Conservation (phyloP, 2,888 invertebrate genomes). For the Phyllotreta cruciferae region DNA sequence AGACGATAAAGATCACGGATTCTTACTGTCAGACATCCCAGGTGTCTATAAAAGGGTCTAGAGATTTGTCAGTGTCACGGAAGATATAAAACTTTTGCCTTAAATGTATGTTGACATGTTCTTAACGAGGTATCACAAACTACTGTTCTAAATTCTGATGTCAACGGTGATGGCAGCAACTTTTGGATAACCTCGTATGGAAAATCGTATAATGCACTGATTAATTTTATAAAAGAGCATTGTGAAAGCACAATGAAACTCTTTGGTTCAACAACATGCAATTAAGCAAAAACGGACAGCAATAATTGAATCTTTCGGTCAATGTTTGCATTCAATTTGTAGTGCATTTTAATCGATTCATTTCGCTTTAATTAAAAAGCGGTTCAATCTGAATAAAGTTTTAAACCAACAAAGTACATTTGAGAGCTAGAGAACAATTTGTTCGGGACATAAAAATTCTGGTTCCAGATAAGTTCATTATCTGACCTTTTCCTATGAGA, state of each 20-base stretch:
- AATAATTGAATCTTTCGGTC: conserved; percentile 12
- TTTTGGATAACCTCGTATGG: conserved; percentile 41
- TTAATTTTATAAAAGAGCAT: neutral
- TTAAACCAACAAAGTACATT: no score
- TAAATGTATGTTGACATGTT: no score
- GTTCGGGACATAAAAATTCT: neutral
- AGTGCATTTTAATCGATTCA: neutral
- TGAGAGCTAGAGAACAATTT: neutral
- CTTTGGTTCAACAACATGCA: conserved; percentile 20
- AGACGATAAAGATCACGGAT: no score
- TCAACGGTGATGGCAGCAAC: conserved; percentile 9
- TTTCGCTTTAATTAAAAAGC: no score
- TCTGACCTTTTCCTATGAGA: conserved; percentile 6
- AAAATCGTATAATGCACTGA: conserved; percentile 28
- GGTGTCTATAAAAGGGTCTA: no score
- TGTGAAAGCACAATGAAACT: conserved; percentile 12
- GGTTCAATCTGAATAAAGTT: no score
- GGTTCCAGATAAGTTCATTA: neutral
- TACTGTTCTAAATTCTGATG: no score
- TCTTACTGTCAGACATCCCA: no score
- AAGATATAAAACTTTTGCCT: no score
- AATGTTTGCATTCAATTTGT: conserved; percentile 4
- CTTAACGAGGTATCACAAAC: no score
- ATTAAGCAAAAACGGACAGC: conserved; percentile 16
- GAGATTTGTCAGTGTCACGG: no score